phyloP scores from a whole-genome alignment of 1,140 invertebrate species.

The Kradibia gibbosae region DNA sequence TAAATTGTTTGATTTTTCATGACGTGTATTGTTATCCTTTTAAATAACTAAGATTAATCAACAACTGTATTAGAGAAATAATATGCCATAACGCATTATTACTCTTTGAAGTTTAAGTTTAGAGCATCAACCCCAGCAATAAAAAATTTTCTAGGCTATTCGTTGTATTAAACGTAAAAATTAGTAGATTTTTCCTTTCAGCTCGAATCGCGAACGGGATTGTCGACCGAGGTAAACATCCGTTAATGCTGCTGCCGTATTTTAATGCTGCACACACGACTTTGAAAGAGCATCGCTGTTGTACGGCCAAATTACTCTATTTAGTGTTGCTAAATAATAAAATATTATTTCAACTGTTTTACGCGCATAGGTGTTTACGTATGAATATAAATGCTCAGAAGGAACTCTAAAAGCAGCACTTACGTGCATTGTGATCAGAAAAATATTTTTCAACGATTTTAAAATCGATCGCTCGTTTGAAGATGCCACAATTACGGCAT shows the following conservation, averaged over 20 bases:
- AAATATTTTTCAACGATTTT: not conserved
- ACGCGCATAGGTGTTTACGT: not conserved
- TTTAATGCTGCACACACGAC: constrained; percentile 47
- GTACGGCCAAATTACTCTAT: constrained; percentile 50
- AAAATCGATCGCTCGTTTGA: too few relatives aligned
- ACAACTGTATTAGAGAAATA: not conserved
- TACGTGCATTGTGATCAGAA: too few relatives aligned
- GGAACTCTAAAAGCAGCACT: too few relatives aligned
- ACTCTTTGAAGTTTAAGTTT: not conserved
- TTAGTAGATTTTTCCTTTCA: constrained; percentile 52
- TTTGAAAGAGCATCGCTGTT: constrained; percentile 51
- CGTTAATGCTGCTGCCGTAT: constrained; percentile 50
- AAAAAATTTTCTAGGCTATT: constrained; percentile 1
- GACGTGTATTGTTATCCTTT: not conserved
- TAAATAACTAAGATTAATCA: constrained; percentile 4
- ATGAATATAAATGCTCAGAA: constrained; percentile 35
- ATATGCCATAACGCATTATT: not conserved
- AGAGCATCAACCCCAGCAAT: not conserved
- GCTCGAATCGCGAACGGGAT: constrained; percentile 51
- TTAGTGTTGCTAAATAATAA: constrained; percentile 41
- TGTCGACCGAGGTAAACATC: constrained; percentile 50
- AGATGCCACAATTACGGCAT: too few relatives aligned
- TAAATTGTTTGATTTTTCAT: not conserved
- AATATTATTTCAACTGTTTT: too few relatives aligned
- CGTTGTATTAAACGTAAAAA: constrained; percentile 43